Evolutionary conservation across 2,797 vertebrate genomes (phyloP).

Genomic region (Trematomus bernacchii): DNA sequence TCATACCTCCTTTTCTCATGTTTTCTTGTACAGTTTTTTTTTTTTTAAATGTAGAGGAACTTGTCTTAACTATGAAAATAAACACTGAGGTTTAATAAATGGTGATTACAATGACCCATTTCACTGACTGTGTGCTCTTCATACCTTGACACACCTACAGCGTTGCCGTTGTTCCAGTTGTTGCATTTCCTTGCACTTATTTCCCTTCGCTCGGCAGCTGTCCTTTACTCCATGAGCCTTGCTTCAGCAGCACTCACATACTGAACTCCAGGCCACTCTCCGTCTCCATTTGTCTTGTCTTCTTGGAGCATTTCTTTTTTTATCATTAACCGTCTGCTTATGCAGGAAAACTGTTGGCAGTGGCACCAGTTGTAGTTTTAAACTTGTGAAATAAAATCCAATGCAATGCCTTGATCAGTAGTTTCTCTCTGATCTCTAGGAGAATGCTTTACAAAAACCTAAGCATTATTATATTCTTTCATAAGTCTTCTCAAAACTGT

Average conservation of each 20-base stretch:
- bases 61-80: no score
- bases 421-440: not conserved
- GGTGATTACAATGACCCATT: not conserved
- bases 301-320: not conserved
- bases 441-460: not conserved
- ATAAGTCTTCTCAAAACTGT: conserved; percentile 15
- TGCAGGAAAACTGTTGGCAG: no score
- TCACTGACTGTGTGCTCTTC: not conserved
- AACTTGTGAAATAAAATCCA: no score
- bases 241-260: conserved; percentile 10
- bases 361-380: no score
- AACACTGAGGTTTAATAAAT: no score
- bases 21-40: no score
- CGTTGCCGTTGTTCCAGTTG: conserved; percentile 36
- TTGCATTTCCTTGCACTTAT: conserved; percentile 21
- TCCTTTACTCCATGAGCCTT: conserved; percentile 1
- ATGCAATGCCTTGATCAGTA: no score
- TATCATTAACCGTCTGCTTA: not conserved
- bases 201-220: conserved; percentile 35
- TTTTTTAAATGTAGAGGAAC: no score
- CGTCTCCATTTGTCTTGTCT: not conserved
- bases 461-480: not conserved
- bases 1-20: no score
- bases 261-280: not conserved
- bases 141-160: conserved; percentile 13